phyloP scores from a whole-genome alignment of 30 jellyfish, hydroid and myxozoan genomes.

The Morbakka virulenta region DNA sequence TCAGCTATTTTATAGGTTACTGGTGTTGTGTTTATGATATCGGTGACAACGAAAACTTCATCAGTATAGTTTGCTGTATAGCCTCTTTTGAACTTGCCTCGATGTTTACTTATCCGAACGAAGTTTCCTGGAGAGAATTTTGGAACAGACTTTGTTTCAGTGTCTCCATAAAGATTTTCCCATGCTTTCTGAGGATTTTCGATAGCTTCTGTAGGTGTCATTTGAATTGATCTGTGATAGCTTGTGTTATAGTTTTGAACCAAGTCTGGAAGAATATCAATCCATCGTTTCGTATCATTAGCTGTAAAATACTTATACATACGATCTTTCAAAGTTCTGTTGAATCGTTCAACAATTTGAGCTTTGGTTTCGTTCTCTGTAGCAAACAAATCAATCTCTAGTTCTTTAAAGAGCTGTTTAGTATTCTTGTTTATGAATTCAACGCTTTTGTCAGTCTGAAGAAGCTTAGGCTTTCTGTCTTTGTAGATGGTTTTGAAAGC shows the following conservation, averaged over 20 bases:
- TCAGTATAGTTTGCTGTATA: constrained; percentile 26
- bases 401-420: constrained; percentile 7
- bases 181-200: no score
- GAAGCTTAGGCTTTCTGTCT: constrained; percentile 16
- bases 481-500: not conserved
- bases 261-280: constrained; percentile 15
- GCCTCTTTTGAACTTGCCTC: constrained; percentile 42
- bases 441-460: constrained; percentile 29
- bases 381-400: constrained; percentile 1
- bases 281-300: not conserved
- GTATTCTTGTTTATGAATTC: constrained; percentile 13
- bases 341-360: constrained; percentile 38
- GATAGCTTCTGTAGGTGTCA: no score
- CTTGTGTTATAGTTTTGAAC: constrained; percentile 22
- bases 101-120: constrained; percentile 12
- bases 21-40: not conserved
- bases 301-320: constrained; percentile 29
- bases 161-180: no score
- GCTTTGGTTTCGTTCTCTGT: constrained; percentile 24
- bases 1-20: constrained; percentile 24
- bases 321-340: constrained; percentile 30
- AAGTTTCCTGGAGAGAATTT: constrained; percentile 1
- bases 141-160: no score
- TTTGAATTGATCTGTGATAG: constrained; percentile 28
- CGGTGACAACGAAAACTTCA: constrained; percentile 24